Evolutionary conservation across 92 coral and sea anemone genomes (phyloP).

Genomic region (Siderastrea radians): DNA sequence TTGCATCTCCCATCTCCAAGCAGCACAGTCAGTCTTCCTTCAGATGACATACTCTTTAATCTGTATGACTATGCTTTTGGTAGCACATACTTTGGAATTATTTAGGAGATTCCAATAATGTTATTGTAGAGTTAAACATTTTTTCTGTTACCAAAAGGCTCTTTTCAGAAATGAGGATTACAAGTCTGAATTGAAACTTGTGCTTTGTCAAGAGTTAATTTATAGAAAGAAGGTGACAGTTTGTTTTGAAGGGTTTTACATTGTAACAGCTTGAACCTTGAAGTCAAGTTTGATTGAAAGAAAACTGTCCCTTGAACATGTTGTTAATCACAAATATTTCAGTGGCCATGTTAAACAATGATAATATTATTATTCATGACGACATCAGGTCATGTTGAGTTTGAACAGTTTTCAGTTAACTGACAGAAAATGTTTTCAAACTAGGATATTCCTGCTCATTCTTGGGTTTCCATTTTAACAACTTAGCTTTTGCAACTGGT

Average conservation of each 20-base stretch:
- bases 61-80: constrained; percentile 64
- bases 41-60: constrained; percentile 43
- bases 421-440: constrained; percentile 4
- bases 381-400: constrained; percentile 22
- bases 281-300: constrained; percentile 14
- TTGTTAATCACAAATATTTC: background rate
- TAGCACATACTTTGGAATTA: constrained; percentile 51
- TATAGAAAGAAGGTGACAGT: background rate
- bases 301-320: constrained; percentile 11
- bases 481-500: constrained; percentile 1
- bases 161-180: constrained; percentile 23
- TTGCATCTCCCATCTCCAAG: constrained; percentile 26
- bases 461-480: constrained; percentile 9
- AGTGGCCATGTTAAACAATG: constrained; percentile 12
- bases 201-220: constrained; percentile 19
- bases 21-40: constrained; percentile 28
- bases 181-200: constrained; percentile 14
- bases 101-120: background rate
- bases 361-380: background rate
- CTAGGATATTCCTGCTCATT: constrained; percentile 17
- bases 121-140: constrained; percentile 14
- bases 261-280: background rate
- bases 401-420: constrained; percentile 17
- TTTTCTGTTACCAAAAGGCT: constrained; percentile 10
- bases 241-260: background rate